Evolutionary conservation across 2,888 invertebrate species (phyloP), one percentile per base, ranked within the genome.

Genomic region (Troides helena): DNA sequence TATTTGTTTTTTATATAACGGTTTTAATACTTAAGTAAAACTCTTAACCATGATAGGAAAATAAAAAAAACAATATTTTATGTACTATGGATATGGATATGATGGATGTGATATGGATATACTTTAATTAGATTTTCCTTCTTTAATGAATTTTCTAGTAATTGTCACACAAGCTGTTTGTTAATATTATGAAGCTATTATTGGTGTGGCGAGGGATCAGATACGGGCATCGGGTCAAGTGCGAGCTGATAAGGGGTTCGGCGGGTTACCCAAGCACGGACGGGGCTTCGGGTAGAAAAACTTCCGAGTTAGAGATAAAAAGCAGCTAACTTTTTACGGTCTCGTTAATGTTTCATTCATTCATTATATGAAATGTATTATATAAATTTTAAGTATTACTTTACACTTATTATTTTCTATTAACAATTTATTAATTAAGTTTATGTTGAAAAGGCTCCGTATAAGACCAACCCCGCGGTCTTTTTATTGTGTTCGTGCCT

Each of bases 211-310:
- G 67, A 53, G 67, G 21, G 58, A 70, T 70, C 70, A 67, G 70
- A 70, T 70, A 70, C 59, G 62, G 65, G 60, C 58, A 70, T 17
- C 69, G 67, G 73, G 71, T 73, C 73, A 73, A 73, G 73, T 69
- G 73, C 70, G 65, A 14, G 18, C 59, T 65, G 73, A 73, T 73
- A 73, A 73, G 56, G 23, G 39, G 66, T 58, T 66, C 59, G 57
- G 53, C 56, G 68, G 68, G 68, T 71, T 70, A 73, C 70, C 65
- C 72, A 69, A 70, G 25, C 36, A 50, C 39, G 36, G 43, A 36
- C 39, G 36, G 43, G 43, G 18, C 63, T 53, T 58, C 53, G 30
- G 12, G 63, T 60, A 64, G 58, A 59, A 58, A 67, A 63, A 70
- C 63, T 67, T 70, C 70, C 67, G 67, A 64, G 50, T 56, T 39